phyloP scores from a whole-genome alignment of 2,113 vertebrate genomes.

The Athene noctua region DNA sequence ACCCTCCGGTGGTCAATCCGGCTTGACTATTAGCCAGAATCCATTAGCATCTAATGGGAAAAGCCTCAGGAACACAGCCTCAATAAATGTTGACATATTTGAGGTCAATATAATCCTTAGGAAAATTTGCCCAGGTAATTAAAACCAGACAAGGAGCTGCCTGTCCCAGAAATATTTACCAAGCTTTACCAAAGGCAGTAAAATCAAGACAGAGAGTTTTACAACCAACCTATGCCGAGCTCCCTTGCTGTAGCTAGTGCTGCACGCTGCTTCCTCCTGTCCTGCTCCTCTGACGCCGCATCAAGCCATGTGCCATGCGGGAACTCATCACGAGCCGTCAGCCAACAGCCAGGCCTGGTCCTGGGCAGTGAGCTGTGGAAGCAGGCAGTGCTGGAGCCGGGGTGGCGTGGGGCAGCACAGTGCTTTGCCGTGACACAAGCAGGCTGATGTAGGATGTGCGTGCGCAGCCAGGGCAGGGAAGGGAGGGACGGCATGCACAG shows the following conservation, averaged over 20 bases:
- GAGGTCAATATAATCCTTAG: constrained; percentile 63
- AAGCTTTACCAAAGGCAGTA: constrained; percentile 28
- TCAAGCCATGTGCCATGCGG: not conserved
- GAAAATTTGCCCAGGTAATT: constrained; percentile 67
- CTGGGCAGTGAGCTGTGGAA: fast-evolving
- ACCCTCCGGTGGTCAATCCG: constrained; percentile 34
- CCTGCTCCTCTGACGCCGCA: not conserved
- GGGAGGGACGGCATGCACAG: not conserved
- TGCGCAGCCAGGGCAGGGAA: not conserved
- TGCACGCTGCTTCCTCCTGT: not conserved
- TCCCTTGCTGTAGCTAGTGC: not conserved
- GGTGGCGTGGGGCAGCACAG: not conserved
- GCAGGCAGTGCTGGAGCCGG: not conserved
- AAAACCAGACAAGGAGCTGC: constrained; percentile 63
- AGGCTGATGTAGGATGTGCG: fast-evolving
- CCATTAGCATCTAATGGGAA: constrained; percentile 62
- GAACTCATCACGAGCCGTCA: not conserved
- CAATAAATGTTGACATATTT: constrained; percentile 59
- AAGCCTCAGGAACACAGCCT: constrained; percentile 62
- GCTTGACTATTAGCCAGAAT: constrained; percentile 62
- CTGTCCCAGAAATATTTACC: constrained; percentile 40
- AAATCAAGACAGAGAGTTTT: not conserved
- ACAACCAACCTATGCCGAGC: not conserved
- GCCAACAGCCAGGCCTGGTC: not conserved
- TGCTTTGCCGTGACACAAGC: not conserved